These are phyloP conservation scores for Ifrita kowaldi DNA, from an alignment of 2,113 vertebrate genomes.

Conservation along the genomic window DNA sequence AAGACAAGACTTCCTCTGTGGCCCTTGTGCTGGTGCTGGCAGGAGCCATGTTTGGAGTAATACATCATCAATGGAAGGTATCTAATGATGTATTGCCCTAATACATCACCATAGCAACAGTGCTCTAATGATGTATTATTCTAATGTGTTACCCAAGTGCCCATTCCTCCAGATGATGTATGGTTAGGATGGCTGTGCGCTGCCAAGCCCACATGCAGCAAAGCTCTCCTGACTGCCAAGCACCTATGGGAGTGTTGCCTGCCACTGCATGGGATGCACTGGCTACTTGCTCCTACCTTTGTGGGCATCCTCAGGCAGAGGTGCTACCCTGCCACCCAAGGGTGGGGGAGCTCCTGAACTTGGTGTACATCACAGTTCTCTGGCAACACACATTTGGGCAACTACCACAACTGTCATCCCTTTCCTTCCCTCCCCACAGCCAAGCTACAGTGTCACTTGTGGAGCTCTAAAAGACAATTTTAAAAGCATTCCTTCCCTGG, in stretches of 20 bases:
- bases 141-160: slow-evolving; percentile 69
- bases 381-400: neutral
- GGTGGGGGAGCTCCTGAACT: neutral
- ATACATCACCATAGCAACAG: slow-evolving; percentile 78
- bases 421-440: neutral
- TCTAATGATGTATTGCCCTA: slow-evolving; percentile 75
- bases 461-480: neutral
- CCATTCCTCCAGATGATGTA: slow-evolving; percentile 62
- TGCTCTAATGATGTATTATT: slow-evolving; percentile 75
- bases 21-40: slow-evolving; percentile 22
- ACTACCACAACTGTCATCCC: accelerated
- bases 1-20: neutral
- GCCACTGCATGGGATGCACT: accelerated
- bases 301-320: neutral
- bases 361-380: neutral
- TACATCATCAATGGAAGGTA: slow-evolving; percentile 72
- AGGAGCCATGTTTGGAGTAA: slow-evolving; percentile 48
- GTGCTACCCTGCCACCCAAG: accelerated
- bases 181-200: slow-evolving; percentile 50
- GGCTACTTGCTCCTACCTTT: neutral
- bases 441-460: neutral
- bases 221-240: neutral
- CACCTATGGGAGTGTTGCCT: neutral
- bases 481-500: neutral
- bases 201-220: slow-evolving; percentile 10